Evolutionary conservation across 2,797 vertebrate genomes (phyloP), one percentile per base, ranked within the genome.

Genomic region (Nasua narica): DNA sequence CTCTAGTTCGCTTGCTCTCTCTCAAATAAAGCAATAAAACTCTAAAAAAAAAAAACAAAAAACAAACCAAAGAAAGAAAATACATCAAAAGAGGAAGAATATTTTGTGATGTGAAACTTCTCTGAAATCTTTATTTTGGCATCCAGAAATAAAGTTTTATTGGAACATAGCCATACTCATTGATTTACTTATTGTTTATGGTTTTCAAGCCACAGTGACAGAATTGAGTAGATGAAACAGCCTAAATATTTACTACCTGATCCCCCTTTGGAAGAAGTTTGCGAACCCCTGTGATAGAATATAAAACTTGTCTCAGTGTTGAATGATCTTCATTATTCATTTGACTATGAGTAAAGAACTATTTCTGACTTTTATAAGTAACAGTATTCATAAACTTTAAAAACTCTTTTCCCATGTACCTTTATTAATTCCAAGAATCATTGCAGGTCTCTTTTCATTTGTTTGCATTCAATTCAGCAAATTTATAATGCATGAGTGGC

Each of bases 61-160:
- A n/a, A n/a, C n/a, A n/a, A n/a, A n/a, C n/a, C n/a, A n/a, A n/a
- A n/a, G n/a, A n/a, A 67, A 67, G 12, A 87, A 88, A 81, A 86
- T 52, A 94, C 6, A 78, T 18, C 52, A 86, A 65, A 90, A 85
- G 76, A 94, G 69, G 12, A 81, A 77, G 46, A 93, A 69, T 43
- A 90, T 58, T 95, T 90, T 69, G 54, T 77, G 37, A n/a, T 29
- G 10, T 91, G 15, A 89, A 95, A 74, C 74, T 74, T 67, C 23
- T 40, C 67, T 65, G 46, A 86, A 86, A 60, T 87, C 72, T 77
- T 96, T 48, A 87, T 93, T 86, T 56, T 5, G 15, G 46, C 25
- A 48, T 88, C n/a, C 10, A n/a, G 60, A 78, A 77, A 78, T 70
- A 60, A 83, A 92, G 11, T 83, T 92, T 92, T 94, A 91, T 35